phyloP scores from a whole-genome alignment of 2,797 vertebrate genomes.

The Glossophaga mutica region DNA sequence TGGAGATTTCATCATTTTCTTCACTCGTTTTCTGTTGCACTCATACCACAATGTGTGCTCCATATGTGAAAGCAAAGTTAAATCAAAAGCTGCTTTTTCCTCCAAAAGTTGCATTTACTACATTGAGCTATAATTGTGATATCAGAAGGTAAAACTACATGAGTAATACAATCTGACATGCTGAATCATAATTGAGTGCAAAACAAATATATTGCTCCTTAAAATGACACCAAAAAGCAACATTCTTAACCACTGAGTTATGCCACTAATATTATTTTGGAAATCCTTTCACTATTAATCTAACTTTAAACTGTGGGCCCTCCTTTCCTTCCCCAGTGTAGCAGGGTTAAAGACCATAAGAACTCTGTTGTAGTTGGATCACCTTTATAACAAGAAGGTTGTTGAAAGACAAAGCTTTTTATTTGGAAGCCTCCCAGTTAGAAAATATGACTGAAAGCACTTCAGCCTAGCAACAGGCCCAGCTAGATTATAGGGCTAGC shows the following conservation, averaged over 20 bases:
- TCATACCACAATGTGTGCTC: constrained; percentile 31
- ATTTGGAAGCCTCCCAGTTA: not conserved
- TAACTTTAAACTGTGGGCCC: not conserved
- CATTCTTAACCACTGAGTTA: constrained; percentile 30
- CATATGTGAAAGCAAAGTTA: constrained; percentile 50
- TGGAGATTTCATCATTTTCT: not conserved
- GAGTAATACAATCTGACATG: constrained; percentile 54
- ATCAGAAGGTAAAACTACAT: constrained; percentile 58
- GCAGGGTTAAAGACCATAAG: not conserved
- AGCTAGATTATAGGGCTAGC: not conserved
- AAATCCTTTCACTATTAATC: constrained; percentile 58
- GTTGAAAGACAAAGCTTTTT: not conserved
- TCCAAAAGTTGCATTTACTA: constrained; percentile 44
- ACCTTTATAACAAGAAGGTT: not conserved
- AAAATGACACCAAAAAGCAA: constrained; percentile 58
- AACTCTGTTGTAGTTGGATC: not conserved
- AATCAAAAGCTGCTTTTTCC: constrained; percentile 46
- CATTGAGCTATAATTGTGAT: constrained; percentile 44
- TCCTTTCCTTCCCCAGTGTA: not conserved
- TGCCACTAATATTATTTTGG: not conserved
- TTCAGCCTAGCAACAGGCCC: not conserved
- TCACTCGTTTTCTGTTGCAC: constrained; percentile 24
- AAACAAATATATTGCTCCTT: constrained; percentile 61
- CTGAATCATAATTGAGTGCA: constrained; percentile 15
- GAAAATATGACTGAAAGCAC: not conserved